These are phyloP conservation scores for Rhorus exstirpatorius DNA, from an alignment of 2,888 invertebrate species.

Conservation along the genomic window DNA sequence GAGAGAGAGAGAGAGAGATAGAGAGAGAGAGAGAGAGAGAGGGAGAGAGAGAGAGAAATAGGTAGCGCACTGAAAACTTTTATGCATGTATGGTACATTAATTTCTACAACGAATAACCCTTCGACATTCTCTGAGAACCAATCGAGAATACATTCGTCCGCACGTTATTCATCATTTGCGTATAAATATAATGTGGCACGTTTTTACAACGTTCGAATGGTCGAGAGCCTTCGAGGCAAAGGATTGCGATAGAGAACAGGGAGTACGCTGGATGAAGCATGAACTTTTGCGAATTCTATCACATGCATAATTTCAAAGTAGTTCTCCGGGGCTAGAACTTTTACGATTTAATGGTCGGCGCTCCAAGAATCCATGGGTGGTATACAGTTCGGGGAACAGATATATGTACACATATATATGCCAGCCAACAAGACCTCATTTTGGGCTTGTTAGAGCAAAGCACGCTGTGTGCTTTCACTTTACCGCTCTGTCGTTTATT, in stretches of 20 bases:
- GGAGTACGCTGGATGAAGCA: slow-evolving; percentile 12
- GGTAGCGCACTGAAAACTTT: no score
- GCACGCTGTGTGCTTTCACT: slow-evolving; percentile 1
- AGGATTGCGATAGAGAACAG: slow-evolving; percentile 21
- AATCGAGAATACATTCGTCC: slow-evolving; percentile 19
- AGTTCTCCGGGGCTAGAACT: slow-evolving; percentile 38
- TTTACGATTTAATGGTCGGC: slow-evolving; percentile 60
- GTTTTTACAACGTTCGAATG: slow-evolving; percentile 26
- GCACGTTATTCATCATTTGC: slow-evolving; percentile 28
- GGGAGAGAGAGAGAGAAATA: not conserved
- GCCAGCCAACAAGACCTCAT: slow-evolving; percentile 7
- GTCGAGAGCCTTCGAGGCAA: slow-evolving; percentile 43
- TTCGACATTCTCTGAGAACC: slow-evolving; percentile 32
- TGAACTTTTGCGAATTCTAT: slow-evolving; percentile 57
- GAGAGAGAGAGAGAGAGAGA: slow-evolving; percentile 2
- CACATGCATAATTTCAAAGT: slow-evolving; percentile 63
- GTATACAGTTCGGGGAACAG: not conserved
- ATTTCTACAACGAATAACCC: not conserved
- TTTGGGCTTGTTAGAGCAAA: slow-evolving; percentile 33
- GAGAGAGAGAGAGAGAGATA: not conserved
- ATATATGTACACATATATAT: slow-evolving; percentile 9
- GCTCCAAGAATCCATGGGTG: slow-evolving; percentile 40
- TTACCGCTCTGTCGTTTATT: not conserved
- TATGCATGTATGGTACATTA: not conserved
- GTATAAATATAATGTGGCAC: slow-evolving; percentile 5